Evolutionary conservation across 2,113 vertebrate species (phyloP), one percentile per base, ranked within the genome.

Genomic region (Sapajus apella): DNA sequence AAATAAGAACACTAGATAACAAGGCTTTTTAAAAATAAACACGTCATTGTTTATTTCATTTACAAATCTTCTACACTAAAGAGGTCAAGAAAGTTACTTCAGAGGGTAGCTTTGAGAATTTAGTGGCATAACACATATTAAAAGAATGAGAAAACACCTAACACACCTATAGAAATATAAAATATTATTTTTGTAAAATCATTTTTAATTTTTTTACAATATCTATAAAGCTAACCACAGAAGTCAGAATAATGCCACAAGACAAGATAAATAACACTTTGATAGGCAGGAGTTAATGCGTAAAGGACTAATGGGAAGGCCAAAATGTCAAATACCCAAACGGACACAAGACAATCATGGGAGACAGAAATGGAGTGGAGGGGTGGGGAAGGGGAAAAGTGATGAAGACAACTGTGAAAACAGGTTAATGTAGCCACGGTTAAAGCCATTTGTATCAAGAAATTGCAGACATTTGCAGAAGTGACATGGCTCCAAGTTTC

Each of bases 351-450:
- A 1, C 18, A 55, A 40, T 52, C 56, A n/a, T 0, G 1, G 9
- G 25, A n/a, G 45, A 73, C 23, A 55, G 16, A 27, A 23, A 47
- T n/a, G 10, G 21, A 72, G 2, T 21, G 23, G 5, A 81, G 6
- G 32, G 1, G 1, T 43, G 17, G 32, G 11, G 4, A 9, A 0
- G 4, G 20, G 18, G 4, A 9, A 10, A 21, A 4, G 5, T 0
- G 5, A 12, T 20, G 1, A 8, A 43, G 55, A 37, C 47, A 13
- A 8, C 0, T 0, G 25, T 35, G 11, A 40, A 9, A 14, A 16
- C 11, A 17, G 40, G 4, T 40, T 4, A 23, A 0, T 14, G 3
- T 0, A 0, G 17, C 30, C 72, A 66, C 6, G 16, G 6, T 50
- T 10, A 16, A 91, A 73, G 25, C 9, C 23, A n/a, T 30, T 9